Base-by-base conservation (phyloP, 2,888 invertebrate genomes). In the Formica aserva region DNA sequence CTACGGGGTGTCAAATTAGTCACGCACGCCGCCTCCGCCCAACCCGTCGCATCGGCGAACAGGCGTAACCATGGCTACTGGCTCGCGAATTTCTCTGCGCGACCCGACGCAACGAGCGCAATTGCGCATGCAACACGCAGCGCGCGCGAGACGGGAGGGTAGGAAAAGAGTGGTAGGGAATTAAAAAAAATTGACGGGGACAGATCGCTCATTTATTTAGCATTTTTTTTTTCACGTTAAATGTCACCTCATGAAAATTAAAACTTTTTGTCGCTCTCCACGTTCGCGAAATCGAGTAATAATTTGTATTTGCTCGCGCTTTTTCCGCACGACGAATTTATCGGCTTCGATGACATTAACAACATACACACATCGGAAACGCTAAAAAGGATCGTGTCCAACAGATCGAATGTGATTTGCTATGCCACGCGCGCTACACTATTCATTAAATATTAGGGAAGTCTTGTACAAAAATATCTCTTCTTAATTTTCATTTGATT, bases 1-100 rank as follows among this genome's bases (percentile, higher is more conserved):
- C 87, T 87, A 92, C 85, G 86, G 89, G 88, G 90, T 92, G 91
- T 92, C 91, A 92, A 93, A 92, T 92, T 92, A 89, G 91, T 93
- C 92, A 93, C 93, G 92, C 92, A 88, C 88, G 82, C 86, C 83
- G 85, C 85, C 90, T 86, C 81, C 86, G 83, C 83, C 84, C 86
- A 82, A 67, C 74, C 82, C 84, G 76, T 48, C 89, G 85, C 84
- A 74, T 48, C 89, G 85, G 84, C 81, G 85, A 83, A 85, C 87
- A 84, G 85, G 78, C 87, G 89, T 88, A 84, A 86, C 88, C 88
- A 91, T 91, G 87, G 83, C 84, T 88, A 89, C 88, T 91, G 89
- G 48, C 48, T 83, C 87, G 85, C 88, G 86, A 86, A 89, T 88
- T 88, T 89, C 91, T 90, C 87, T 71, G 72, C 75, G 71, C 74